Evolutionary conservation across 2,113 vertebrate genomes (phyloP), one percentile per base, ranked within the genome.

Genomic region (Myrmophylax atrothorax): DNA sequence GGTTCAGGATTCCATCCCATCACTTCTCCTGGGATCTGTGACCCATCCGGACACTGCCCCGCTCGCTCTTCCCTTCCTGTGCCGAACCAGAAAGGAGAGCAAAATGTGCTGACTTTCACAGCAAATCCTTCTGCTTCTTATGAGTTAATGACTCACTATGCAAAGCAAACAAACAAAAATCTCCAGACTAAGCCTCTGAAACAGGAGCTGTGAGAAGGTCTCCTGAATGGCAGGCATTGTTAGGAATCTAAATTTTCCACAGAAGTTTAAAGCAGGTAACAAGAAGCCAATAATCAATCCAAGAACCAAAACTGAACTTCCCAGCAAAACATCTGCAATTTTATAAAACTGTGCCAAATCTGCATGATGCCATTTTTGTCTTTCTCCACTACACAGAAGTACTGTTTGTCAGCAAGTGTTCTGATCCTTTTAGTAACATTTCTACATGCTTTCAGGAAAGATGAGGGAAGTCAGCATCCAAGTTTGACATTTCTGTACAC

Each of bases 1-100:
- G 66, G 58, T 37, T 64, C 18, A 76, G 49, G 42, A 44, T 76
- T 44, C 62, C 70, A 68, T 7, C 24, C 38, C 75, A 40, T 4
- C 0, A 0, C 29, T 33, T 38, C 11, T 72, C 37, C 28, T 1
- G 0, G 4, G 4, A 11, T 8, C 62, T 6, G 0, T 1, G 18
- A 31, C 18, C 53, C 2, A 0, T 19, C 17, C 0, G 0, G 55
- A 35, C 0, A 0, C 59, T 66, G 73, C 55, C 22, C 33, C 49
- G 2, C 53, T n/a, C 0, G 0, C 53, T 44, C 74, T 60, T 73
- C 67, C 53, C 70, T 49, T 52, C 56, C 42, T 2, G 0, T 5
- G 40, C 3, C 0, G 1, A 83, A 73, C 28, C 10, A 50, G n/a
- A 53, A 42, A 52, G 16, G 15, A 74, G 23, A 81, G 84, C 38